These are phyloP conservation scores for Eupithecia abbreviata DNA, from an alignment of 2,888 invertebrate genomes.

Conservation along the genomic window DNA sequence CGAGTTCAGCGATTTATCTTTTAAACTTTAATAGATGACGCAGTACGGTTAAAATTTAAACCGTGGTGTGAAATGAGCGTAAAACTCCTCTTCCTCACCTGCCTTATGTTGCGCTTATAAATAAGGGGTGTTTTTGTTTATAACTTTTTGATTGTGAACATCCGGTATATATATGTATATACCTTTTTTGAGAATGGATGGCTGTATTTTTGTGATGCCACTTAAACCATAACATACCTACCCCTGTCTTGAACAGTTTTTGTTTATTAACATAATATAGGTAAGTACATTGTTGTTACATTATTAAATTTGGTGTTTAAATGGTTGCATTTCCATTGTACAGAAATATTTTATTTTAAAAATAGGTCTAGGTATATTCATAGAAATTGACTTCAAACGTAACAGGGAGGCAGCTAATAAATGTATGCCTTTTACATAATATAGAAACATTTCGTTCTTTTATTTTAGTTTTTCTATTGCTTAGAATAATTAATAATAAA, in stretches of 20 bases:
- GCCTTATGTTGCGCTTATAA: conserved; percentile 45
- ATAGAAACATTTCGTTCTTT: no score
- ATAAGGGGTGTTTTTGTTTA: conserved; percentile 31
- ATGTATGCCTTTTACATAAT: no score
- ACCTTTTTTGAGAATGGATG: background rate
- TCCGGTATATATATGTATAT: conserved; percentile 24
- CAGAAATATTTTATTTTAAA: no score
- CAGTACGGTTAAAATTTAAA: conserved; percentile 36
- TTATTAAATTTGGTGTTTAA: no score
- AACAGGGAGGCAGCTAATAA: no score
- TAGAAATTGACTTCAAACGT: no score
- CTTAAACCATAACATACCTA: background rate
- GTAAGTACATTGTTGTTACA: background rate
- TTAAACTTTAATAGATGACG: conserved; percentile 46
- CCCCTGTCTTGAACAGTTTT: background rate
- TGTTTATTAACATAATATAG: background rate
- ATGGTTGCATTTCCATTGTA: no score
- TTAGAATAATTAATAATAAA: background rate
- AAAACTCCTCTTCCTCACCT: conserved; percentile 61
- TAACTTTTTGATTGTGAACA: conserved; percentile 20
- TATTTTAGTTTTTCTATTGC: background rate
- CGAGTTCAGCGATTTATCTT: conserved; percentile 72
- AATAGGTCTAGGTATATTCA: no score
- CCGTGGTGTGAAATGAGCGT: conserved; percentile 60
- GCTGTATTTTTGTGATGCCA: background rate